phyloP scores from a whole-genome alignment of 2,797 vertebrate genomes.

The Liparis tanakae region DNA sequence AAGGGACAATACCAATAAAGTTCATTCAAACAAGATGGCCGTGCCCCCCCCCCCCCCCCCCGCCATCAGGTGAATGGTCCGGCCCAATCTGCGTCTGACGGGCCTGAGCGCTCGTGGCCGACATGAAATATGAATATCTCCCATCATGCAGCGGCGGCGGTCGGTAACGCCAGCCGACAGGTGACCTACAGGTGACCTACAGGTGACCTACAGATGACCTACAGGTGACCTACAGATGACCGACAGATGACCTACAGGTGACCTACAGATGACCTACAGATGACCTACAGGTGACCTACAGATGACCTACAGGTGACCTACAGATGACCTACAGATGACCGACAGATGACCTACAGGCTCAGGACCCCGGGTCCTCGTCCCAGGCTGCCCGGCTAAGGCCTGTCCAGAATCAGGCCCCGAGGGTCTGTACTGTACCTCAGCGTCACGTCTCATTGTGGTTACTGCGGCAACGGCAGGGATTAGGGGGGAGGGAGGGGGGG shows the following conservation, averaged over 20 bases:
- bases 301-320: too few species aligned
- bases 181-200: conserved; percentile 73
- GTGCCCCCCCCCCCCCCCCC: neutral
- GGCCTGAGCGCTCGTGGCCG: conserved; percentile 29
- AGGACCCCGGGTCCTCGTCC: conserved; percentile 51
- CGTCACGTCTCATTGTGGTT: conserved; percentile 79
- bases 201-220: too few species aligned
- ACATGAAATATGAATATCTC: conserved; percentile 51
- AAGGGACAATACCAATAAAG: neutral
- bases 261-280: too few species aligned
- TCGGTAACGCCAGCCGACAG: conserved; percentile 72
- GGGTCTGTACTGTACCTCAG: conserved; percentile 65
- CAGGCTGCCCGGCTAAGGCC: conserved; percentile 51
- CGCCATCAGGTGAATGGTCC: neutral
- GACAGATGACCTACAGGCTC: conserved; percentile 75
- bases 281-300: too few species aligned
- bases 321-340: too few species aligned
- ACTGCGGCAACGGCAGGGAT: conserved; percentile 76
- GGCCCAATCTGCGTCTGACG: conserved; percentile 3
- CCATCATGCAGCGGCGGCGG: conserved; percentile 51
- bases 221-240: too few species aligned
- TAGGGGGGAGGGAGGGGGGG: conserved; percentile 62
- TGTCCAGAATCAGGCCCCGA: conserved; percentile 70
- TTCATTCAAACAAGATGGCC: neutral
- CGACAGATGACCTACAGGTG: too few species aligned